These are phyloP conservation scores for Odobenus rosmarus DNA, from an alignment of 2,113 vertebrate genomes.

Conservation along the genomic window DNA sequence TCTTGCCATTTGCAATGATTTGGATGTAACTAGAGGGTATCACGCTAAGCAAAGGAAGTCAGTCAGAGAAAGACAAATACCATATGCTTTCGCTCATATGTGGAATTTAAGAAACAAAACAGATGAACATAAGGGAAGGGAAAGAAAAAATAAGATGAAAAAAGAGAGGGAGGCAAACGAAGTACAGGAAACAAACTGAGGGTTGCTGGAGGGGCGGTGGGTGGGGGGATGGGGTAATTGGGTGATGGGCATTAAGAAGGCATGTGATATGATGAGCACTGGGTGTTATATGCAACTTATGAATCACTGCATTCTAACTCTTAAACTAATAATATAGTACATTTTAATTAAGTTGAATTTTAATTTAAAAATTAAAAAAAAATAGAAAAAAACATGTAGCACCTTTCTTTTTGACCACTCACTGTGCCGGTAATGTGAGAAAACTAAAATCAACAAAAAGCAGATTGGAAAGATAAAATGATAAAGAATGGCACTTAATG, in stretches of 20 bases:
- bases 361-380: not conserved
- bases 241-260: not conserved
- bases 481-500: not conserved
- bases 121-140: not conserved
- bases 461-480: not conserved
- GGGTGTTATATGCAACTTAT: not conserved
- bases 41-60: not conserved
- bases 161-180: not conserved
- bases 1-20: not conserved
- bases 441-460: not conserved
- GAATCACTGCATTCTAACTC: not conserved
- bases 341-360: not conserved
- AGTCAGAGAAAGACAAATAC: not conserved
- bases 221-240: not conserved
- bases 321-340: not conserved
- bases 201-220: not conserved
- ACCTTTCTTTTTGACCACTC: not conserved
- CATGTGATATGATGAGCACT: not conserved
- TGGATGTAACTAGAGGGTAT: not conserved
- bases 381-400: not conserved
- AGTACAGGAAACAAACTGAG: not conserved
- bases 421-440: not conserved
- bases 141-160: not conserved
- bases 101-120: not conserved
- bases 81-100: not conserved